phyloP scores from a whole-genome alignment of 2,888 invertebrate species.

The Machimus atricapillus region DNA sequence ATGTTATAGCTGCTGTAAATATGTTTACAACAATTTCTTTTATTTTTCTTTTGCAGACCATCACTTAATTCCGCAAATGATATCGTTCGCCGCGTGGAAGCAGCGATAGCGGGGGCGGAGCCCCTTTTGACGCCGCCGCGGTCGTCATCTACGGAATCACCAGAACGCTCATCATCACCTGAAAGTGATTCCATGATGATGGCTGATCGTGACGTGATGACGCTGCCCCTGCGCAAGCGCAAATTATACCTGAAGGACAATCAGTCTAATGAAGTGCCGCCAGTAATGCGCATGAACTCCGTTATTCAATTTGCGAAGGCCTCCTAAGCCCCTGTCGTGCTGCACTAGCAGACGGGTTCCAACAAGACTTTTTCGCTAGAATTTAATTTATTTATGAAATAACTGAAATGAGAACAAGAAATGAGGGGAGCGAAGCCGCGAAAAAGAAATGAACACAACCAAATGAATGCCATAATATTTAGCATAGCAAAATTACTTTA shows the following conservation, averaged over 20 bases:
- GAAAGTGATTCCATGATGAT: slow-evolving; percentile 65
- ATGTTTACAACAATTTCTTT: slow-evolving; percentile 9
- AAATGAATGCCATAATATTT: slow-evolving; percentile 45
- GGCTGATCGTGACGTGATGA: slow-evolving; percentile 67
- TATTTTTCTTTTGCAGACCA: slow-evolving; percentile 49
- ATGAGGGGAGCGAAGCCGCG: background rate
- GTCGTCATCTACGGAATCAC: slow-evolving; percentile 64
- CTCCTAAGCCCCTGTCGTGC: slow-evolving; percentile 59
- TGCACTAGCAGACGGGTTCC: slow-evolving; percentile 2
- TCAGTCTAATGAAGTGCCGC: slow-evolving; percentile 59
- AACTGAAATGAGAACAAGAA: background rate
- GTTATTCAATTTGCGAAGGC: slow-evolving; percentile 88
- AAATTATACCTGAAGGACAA: slow-evolving; percentile 77
- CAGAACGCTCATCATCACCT: slow-evolving; percentile 64
- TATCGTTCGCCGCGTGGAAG: slow-evolving; percentile 70
- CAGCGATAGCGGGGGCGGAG: slow-evolving; percentile 67
- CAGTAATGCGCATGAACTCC: slow-evolving; percentile 68
- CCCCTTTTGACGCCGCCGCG: slow-evolving; percentile 68
- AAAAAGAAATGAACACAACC: slow-evolving; percentile 29
- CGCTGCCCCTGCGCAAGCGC: slow-evolving; percentile 79
- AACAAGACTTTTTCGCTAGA: slow-evolving; percentile 45
- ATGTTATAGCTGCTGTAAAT: background rate
- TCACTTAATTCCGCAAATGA: slow-evolving; percentile 64
- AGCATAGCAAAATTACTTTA: slow-evolving; percentile 33
- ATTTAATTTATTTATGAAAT: slow-evolving; percentile 41